Conservation (phyloP, 1,140 invertebrate genomes). For the Calliopsis andreniformis region DNA sequence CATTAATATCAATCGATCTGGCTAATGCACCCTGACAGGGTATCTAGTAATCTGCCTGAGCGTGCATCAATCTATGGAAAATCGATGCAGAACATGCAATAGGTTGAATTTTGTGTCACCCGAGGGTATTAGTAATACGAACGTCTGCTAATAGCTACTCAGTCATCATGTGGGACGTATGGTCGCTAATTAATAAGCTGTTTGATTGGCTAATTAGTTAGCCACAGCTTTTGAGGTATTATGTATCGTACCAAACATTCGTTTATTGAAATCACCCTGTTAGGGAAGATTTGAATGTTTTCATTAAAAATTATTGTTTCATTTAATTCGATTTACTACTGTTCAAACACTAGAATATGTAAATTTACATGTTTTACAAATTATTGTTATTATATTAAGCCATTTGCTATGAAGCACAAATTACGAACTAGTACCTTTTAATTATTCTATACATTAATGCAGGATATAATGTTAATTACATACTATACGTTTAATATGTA, state of each 20-base stretch:
- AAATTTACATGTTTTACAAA: too few relatives aligned
- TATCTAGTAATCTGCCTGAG: conserved; percentile 13
- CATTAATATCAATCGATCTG: conserved; percentile 31
- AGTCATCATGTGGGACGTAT: conserved; percentile 33
- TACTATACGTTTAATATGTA: too few relatives aligned
- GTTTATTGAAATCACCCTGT: not conserved
- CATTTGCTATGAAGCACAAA: too few relatives aligned
- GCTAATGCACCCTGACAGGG: conserved; percentile 15
- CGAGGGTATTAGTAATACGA: conserved; percentile 41
- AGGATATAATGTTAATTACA: too few relatives aligned
- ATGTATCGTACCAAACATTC: not conserved
- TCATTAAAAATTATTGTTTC: not conserved
- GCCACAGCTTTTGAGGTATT: conserved; percentile 13
- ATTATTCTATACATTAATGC: too few relatives aligned
- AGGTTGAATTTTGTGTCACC: conserved; percentile 23
- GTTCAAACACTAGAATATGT: too few relatives aligned
- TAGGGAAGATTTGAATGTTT: not conserved
- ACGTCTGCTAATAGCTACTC: conserved; percentile 41
- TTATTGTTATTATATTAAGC: too few relatives aligned
- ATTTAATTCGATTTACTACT: not conserved
- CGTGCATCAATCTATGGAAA: conserved; percentile 26
- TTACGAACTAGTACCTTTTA: too few relatives aligned
- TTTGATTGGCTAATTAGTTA: conserved; percentile 46
- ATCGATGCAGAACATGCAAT: conserved; percentile 23
- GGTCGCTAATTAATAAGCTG: conserved; percentile 45